phyloP scores from a whole-genome alignment of 2,888 invertebrate species.

The Frankliniella fusca region DNA sequence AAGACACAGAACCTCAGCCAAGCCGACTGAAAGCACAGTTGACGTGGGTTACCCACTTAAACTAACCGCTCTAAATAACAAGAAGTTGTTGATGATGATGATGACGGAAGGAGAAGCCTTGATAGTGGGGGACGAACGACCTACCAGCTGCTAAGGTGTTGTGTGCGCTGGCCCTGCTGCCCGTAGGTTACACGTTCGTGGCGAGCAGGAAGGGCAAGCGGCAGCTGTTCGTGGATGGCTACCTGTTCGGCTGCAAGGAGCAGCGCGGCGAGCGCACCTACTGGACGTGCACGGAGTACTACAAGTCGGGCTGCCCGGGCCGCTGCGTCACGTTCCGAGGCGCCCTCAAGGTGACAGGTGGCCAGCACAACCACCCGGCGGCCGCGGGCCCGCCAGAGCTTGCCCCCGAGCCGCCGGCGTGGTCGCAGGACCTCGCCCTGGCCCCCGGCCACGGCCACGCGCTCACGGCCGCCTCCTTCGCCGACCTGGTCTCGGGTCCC shows the following conservation, averaged over 20 bases:
- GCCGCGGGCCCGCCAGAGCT: not conserved
- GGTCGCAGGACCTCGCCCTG: not conserved
- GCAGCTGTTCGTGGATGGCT: not conserved
- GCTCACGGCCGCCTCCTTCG: not conserved
- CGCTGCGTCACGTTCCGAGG: conserved; percentile 21
- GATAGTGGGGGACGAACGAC: not conserved
- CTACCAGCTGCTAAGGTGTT: conserved; percentile 2
- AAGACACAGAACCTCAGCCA: too few species aligned
- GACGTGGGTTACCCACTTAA: not conserved
- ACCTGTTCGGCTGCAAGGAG: conserved; percentile 25
- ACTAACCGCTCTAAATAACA: not conserved
- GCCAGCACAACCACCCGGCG: conserved; percentile 1
- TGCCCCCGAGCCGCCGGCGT: not conserved
- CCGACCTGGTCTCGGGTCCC: not conserved
- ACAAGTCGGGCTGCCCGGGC: conserved; percentile 23
- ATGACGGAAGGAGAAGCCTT: not conserved
- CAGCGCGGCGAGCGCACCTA: conserved; percentile 15
- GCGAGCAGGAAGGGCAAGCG: conserved; percentile 14
- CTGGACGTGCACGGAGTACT: conserved; percentile 23
- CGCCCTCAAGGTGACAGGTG: conserved; percentile 8
- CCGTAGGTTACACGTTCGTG: conserved; percentile 12
- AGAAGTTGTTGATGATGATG: not conserved
- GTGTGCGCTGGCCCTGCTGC: not conserved
- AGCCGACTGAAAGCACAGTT: too few species aligned
- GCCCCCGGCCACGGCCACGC: not conserved